Evolutionary conservation across 2,888 invertebrate species (phyloP).

Genomic region (Pseudococcus longispinus): DNA sequence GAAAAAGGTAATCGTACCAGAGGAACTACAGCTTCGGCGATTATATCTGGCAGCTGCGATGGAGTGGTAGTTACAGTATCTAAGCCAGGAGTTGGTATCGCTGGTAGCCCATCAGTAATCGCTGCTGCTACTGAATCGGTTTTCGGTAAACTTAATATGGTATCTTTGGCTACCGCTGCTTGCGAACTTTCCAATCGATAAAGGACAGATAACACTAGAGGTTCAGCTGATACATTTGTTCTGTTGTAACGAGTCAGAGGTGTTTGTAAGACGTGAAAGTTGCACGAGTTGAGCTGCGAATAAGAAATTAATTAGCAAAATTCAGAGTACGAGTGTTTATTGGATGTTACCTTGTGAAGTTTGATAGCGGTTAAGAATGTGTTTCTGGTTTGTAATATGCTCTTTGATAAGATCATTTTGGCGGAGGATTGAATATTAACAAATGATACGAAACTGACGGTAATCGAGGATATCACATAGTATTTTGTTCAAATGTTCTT

Average conservation of each 20-base stretch:
- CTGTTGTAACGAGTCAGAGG: neutral
- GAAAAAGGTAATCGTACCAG: neutral
- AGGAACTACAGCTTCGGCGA: slow-evolving; percentile 47
- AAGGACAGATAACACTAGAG: neutral
- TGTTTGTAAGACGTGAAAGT: neutral
- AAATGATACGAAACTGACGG: neutral
- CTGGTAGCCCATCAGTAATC: slow-evolving; percentile 21
- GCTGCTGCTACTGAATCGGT: neutral
- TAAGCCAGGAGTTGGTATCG: neutral
- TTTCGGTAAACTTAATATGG: slow-evolving; percentile 17
- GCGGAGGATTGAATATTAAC: neutral
- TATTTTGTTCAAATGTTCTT: neutral
- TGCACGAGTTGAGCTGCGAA: neutral
- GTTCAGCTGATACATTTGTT: neutral
- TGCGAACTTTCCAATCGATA: slow-evolving; percentile 33
- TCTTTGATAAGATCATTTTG: slow-evolving; percentile 41
- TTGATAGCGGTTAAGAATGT: slow-evolving; percentile 1
- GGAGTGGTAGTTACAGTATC: neutral
- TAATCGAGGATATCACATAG: neutral
- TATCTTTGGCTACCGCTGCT: neutral
- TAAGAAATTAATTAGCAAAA: neutral
- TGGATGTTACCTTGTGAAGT: neutral
- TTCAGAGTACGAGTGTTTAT: neutral
- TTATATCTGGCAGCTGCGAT: slow-evolving; percentile 11
- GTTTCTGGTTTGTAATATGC: slow-evolving; percentile 9